These are phyloP conservation scores for Lemur catta DNA, from an alignment of 2,797 vertebrate genomes.

Conservation along the genomic window DNA sequence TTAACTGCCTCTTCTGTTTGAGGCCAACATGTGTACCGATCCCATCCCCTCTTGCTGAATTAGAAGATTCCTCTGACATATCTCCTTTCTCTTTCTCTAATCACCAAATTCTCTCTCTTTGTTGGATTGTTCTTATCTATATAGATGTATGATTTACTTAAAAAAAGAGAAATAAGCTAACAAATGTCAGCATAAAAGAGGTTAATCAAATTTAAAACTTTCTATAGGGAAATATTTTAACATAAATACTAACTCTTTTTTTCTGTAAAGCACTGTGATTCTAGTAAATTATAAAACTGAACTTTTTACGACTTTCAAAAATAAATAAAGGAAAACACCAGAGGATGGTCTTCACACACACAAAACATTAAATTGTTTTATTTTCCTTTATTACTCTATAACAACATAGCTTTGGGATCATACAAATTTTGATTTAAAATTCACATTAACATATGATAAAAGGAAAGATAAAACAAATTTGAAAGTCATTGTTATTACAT, in stretches of 20 bases:
- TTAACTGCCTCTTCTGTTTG: background rate
- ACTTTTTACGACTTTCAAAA: background rate
- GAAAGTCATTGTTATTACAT: background rate
- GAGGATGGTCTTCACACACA: background rate
- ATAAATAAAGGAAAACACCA: background rate
- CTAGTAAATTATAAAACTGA: background rate
- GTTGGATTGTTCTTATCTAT: background rate
- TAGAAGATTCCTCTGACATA: background rate
- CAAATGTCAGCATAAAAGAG: background rate
- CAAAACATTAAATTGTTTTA: constrained; percentile 3
- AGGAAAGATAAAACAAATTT: background rate
- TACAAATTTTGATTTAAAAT: background rate
- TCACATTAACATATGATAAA: background rate
- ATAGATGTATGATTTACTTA: background rate
- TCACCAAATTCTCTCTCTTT: background rate
- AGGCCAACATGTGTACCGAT: background rate
- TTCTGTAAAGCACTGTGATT: background rate
- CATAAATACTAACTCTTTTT: background rate
- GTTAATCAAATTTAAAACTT: background rate
- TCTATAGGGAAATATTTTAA: background rate
- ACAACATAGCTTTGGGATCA: background rate
- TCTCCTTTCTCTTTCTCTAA: background rate
- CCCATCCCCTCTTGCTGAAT: background rate
- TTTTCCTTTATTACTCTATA: background rate
- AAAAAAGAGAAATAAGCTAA: background rate